Evolutionary conservation across 2,797 vertebrate genomes (phyloP).

Genomic region (Ctenopoma multispine): DNA sequence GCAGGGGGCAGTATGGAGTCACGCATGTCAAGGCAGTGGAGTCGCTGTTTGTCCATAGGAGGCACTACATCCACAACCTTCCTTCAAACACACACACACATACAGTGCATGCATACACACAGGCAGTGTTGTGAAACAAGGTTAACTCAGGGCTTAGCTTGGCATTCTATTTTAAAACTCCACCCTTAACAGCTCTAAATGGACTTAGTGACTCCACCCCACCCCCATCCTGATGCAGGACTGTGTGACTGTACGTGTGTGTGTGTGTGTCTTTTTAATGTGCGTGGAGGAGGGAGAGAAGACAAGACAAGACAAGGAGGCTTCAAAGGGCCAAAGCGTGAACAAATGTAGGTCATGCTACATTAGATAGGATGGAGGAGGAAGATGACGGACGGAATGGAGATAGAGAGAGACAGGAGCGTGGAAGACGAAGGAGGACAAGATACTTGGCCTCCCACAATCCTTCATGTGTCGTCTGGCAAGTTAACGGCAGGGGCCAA

Average conservation of each 20-base stretch:
- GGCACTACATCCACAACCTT: conserved; percentile 49
- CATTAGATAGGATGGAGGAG: conserved; percentile 24
- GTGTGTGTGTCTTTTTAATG: conserved; percentile 18
- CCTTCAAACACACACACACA: not conserved
- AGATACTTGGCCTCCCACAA: conserved; percentile 23
- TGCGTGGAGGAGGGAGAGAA: conserved; percentile 25
- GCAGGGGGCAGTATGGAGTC: conserved; percentile 64
- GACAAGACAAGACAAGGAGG: conserved; percentile 14
- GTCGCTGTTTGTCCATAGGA: conserved; percentile 34
- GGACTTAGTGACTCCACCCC: conserved; percentile 62
- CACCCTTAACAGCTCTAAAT: conserved; percentile 66
- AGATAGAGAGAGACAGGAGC: conserved; percentile 19
- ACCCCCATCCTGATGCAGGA: conserved; percentile 40
- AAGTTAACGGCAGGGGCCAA: conserved; percentile 22
- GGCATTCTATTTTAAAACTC: conserved; percentile 71
- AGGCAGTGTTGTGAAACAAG: conserved; percentile 51
- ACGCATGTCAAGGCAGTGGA: not conserved
- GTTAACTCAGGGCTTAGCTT: conserved; percentile 69
- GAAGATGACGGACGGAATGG: conserved; percentile 25
- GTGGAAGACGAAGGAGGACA: conserved; percentile 39
- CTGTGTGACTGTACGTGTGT: not conserved
- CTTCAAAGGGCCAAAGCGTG: conserved; percentile 33
- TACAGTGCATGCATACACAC: conserved; percentile 17
- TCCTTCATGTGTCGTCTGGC: conserved; percentile 28
- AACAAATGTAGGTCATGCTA: conserved; percentile 69